Evolutionary conservation across 2,113 vertebrate species (phyloP), one percentile per base, ranked within the genome.

Genomic region (Xenopus laevis): DNA sequence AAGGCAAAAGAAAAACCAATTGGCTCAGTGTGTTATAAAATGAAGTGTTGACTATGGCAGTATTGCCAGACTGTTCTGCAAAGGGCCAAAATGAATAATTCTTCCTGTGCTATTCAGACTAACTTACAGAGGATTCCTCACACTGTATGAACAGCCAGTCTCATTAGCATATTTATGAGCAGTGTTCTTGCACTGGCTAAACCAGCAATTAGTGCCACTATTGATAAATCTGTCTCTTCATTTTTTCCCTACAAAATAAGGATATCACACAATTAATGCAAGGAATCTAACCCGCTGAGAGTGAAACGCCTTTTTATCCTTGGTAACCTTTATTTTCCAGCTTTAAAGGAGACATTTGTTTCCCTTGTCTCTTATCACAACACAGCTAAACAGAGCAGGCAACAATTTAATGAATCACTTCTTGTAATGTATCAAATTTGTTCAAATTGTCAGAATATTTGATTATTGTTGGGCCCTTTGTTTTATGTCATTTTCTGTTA

Each of bases 201-300:
- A 60, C 20, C 9, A 60, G 58, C 20, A 60, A 60, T 60, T 60
- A 60, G 20, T 60, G 58, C 58, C 58, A 60, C 58, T 15, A 60
- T 60, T 60, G 58, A 60, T 60, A 60, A 60, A 60, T 60, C 58
- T 60, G 58, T 60, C 58, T 60, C 58, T 60, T 60, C 10, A 27
- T 60, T 21, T 60, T 60, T 60, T 13, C 47, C 53, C 17, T 60
- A 18, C 21, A 60, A 60, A 27, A 60, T 60, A 60, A 27, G 58
- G 18, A 60, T 23, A 60, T 60, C 58, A 60, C 58, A 21, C 58
- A 21, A 60, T 60, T 60, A 15, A 60, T 60, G 18, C 58, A 60
- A 60, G 58, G 12, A 23, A 23, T 23, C 58, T 60, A 60, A 60
- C 20, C 18, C 4, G 58, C 18, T 27, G 53, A 60, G 58, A 23